Percentiles rank a stretch among this genome's conserved stretches.
Evolutionary conservation across 2,113 vertebrate genomes (phyloP).

Genomic region (Regulus satrapa): DNA sequence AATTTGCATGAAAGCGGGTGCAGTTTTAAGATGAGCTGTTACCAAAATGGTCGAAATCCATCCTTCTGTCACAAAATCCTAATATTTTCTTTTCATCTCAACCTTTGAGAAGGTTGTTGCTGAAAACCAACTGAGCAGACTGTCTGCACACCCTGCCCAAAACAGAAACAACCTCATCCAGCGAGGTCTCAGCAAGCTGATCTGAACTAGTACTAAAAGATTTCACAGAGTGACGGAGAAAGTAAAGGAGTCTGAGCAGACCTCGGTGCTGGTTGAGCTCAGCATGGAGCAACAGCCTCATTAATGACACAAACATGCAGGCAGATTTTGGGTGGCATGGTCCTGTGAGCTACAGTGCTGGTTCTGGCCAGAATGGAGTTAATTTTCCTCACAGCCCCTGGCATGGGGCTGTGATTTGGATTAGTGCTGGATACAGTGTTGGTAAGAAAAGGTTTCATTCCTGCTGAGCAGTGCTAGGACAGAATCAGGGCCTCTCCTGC

Average conservation of each 20-base stretch:
- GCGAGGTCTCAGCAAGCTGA: background rate
- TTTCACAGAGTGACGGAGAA: background rate
- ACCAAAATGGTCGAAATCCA: background rate
- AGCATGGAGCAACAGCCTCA: background rate
- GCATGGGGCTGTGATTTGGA: background rate
- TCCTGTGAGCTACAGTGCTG: background rate
- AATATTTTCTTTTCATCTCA: background rate
- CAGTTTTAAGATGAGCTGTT: background rate
- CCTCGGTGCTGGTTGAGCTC: background rate
- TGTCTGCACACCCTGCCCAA: rapidly evolving
- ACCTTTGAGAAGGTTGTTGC: background rate
- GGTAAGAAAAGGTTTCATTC: rapidly evolving
- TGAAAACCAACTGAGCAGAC: background rate
- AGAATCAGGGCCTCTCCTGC: background rate
- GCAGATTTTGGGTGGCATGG: background rate
- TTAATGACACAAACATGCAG: background rate
- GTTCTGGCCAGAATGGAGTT: background rate
- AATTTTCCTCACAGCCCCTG: background rate
- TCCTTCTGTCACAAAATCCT: background rate
- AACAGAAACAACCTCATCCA: background rate
- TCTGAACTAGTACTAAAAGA: background rate
- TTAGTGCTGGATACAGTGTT: background rate
- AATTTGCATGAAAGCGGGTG: background rate
- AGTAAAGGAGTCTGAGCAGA: background rate
- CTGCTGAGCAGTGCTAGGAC: background rate